phyloP scores from a whole-genome alignment of 2,797 vertebrate genomes.

The Pseudocheirus occidentalis region DNA sequence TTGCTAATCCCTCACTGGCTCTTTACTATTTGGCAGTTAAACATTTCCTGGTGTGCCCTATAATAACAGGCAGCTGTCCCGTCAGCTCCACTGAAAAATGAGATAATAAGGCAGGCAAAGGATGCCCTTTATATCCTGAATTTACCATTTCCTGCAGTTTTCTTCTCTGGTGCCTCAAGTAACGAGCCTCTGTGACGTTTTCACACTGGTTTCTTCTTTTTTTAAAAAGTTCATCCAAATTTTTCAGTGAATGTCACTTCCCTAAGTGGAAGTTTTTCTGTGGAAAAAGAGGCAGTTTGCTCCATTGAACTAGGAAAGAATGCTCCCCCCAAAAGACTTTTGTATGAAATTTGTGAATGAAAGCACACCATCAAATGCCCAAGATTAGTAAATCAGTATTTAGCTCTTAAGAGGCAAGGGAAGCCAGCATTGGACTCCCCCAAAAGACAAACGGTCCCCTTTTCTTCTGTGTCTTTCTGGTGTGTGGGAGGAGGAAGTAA shows the following conservation, averaged over 20 bases:
- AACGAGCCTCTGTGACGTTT: conserved; percentile 63
- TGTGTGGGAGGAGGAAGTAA: conserved; percentile 5
- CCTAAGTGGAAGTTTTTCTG: conserved; percentile 35
- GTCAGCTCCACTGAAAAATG: conserved; percentile 78
- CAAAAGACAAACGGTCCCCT: neutral
- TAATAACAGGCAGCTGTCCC: conserved; percentile 88
- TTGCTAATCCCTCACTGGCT: conserved; percentile 81
- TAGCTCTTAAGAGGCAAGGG: neutral
- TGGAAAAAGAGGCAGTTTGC: conserved; percentile 45
- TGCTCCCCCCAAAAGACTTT: conserved; percentile 52
- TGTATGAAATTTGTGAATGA: conserved; percentile 39
- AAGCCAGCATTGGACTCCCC: neutral
- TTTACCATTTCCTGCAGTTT: conserved; percentile 70
- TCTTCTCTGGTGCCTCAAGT: conserved; percentile 58
- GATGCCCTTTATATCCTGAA: conserved; percentile 67
- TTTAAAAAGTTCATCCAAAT: conserved; percentile 51
- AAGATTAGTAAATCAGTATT: conserved; percentile 41
- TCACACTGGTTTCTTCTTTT: conserved; percentile 48
- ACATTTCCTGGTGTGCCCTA: conserved; percentile 83
- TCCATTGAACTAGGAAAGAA: conserved; percentile 70
- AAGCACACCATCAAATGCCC: conserved; percentile 1
- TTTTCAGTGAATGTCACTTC: conserved; percentile 59
- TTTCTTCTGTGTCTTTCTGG: neutral
- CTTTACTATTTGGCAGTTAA: conserved; percentile 81
- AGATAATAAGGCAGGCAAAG: conserved; percentile 79